Conservation (phyloP, 35 echinoderm and acorn worm species). For the Chiridota heheva region DNA sequence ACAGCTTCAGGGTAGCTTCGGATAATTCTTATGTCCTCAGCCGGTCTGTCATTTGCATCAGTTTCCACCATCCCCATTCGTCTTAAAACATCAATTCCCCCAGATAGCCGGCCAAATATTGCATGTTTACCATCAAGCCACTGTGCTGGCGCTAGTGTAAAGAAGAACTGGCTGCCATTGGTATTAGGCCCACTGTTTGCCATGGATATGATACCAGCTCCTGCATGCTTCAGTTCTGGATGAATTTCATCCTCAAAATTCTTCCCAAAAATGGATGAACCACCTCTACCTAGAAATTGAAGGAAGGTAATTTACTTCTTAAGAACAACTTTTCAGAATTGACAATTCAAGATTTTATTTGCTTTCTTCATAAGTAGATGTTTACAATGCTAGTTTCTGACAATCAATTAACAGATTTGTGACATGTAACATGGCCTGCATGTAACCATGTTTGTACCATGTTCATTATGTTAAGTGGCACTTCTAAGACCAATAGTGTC, state of each 20-base stretch:
- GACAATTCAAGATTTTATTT: too few species aligned
- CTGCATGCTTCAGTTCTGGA: slow-evolving; percentile 79
- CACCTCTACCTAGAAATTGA: slow-evolving; percentile 72
- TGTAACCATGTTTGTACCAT: too few species aligned
- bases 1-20: slow-evolving; percentile 75
- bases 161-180: slow-evolving; percentile 98
- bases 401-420: too few species aligned
- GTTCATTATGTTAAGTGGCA: too few species aligned
- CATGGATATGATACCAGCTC: slow-evolving; percentile 95
- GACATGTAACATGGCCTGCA: too few species aligned
- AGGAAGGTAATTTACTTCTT: too few species aligned
- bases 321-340: too few species aligned
- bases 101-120: slow-evolving; percentile 76
- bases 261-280: slow-evolving; percentile 84
- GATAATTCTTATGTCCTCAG: slow-evolving; percentile 77
- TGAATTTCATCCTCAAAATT: slow-evolving; percentile 87
- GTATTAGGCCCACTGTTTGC: slow-evolving; percentile 95
- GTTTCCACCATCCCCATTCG: slow-evolving; percentile 95
- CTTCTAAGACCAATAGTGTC: too few species aligned
- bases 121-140: slow-evolving; percentile 93
- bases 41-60: slow-evolving; percentile 71
- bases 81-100: slow-evolving; percentile 68
- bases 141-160: slow-evolving; percentile 78
- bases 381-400: too few species aligned
- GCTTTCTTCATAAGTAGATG: too few species aligned